These are phyloP conservation scores for Brachyptera putata DNA, from an alignment of 2,888 invertebrate genomes.

Conservation along the genomic window DNA sequence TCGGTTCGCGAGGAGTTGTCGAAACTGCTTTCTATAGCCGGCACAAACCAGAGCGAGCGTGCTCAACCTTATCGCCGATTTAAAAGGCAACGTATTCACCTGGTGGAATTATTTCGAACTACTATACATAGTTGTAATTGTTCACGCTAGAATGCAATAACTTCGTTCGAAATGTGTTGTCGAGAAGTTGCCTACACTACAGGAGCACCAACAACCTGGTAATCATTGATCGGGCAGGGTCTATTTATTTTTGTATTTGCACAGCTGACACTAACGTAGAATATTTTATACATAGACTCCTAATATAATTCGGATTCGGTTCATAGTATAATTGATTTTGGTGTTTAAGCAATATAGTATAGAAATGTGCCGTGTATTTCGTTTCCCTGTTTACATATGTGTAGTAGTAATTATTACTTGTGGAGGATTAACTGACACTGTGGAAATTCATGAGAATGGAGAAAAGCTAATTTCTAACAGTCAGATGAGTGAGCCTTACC, in stretches of 20 bases:
- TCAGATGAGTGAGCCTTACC: background rate
- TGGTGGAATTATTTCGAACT: background rate
- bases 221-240: conserved; percentile 9
- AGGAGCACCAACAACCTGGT: conserved; percentile 3
- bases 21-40: too few relatives aligned
- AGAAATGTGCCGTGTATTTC: background rate
- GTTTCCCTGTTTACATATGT: background rate
- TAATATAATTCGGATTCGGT: background rate
- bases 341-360: background rate
- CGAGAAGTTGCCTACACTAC: background rate
- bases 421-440: background rate
- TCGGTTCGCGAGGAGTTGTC: too few relatives aligned
- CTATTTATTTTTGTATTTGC: background rate
- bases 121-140: background rate
- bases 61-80: background rate
- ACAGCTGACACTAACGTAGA: conserved; percentile 7
- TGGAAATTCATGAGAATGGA: background rate
- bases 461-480: background rate
- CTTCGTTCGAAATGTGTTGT: background rate
- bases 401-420: background rate
- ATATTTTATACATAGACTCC: background rate
- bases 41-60: too few relatives aligned
- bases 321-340: background rate
- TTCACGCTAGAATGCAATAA: background rate
- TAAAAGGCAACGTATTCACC: background rate